Base-by-base conservation (phyloP, 2,888 invertebrate species). In the Nineta flava region DNA sequence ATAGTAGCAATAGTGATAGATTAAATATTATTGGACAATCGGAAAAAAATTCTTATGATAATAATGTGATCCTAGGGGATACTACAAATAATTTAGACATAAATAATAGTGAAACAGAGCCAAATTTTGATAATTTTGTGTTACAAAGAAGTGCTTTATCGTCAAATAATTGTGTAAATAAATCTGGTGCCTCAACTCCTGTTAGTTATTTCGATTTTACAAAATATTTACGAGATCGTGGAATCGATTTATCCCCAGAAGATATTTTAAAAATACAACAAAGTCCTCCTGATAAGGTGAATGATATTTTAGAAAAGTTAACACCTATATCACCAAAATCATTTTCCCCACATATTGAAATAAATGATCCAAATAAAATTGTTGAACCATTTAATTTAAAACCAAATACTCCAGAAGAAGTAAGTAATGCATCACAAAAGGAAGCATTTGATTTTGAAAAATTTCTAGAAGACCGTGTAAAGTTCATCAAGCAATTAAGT, bases 381-480 rank as follows among this genome's bases (percentile, higher is more conserved):
- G 21, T 44, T 13, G 26, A 44, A 44, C 21, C 21, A 26, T 10
- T 44, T 44, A 26, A 38, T 13, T 38, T 38, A n/a, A 6, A 38
- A 38, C n/a, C 7, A 13, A 38, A n/a, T 15, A 38, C 38, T 13
- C 38, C 38, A 38, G 38, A 13, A 5, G 38, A 38, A 38, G 7
- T 26, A 6, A 13, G n/a, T 13, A 38, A 5, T 15, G 12, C 38
- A 19, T 2, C 21, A 6, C 15, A 43, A 43, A 43, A 6, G 5
- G 15, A 38, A 46, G 10, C 16, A 9, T 61, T 61, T 21, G 65
- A 67, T 52, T 67, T 68, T 54, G 67, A 67, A 54, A 59, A 59
- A 41, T 68, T 67, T 54, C 55, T 67, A 19, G 61, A 63, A 48
- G 66, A 65, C 52, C 59, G 66, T 9, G 62, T 67, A 2, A 60